Conservation (phyloP, 1,140 invertebrate genomes). For the Ceratitis capitata region DNA sequence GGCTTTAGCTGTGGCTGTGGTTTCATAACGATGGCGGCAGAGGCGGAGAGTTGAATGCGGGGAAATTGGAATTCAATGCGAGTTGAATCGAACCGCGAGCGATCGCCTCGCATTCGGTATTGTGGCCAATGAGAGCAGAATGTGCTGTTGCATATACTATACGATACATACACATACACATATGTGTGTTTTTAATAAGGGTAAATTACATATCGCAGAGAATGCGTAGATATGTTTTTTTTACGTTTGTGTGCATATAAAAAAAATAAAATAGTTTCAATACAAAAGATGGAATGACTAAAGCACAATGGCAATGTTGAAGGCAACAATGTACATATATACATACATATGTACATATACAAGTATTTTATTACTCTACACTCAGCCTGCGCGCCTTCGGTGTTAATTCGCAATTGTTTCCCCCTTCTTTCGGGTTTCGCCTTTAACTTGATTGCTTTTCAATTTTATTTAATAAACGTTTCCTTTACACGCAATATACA, state of each 20-base stretch:
- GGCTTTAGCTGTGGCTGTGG: no score
- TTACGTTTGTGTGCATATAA: background rate
- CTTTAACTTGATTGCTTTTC: slow-evolving; percentile 6
- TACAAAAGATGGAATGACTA: background rate
- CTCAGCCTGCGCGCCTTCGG: background rate
- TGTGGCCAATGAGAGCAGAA: slow-evolving; percentile 22
- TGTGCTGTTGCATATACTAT: slow-evolving; percentile 1
- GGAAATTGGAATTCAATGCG: slow-evolving; percentile 35
- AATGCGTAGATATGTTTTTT: background rate
- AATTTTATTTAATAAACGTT: background rate
- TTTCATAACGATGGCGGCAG: background rate
- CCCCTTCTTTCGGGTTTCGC: background rate
- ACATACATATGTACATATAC: background rate
- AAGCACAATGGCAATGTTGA: slow-evolving; percentile 21
- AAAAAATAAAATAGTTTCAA: slow-evolving; percentile 3
- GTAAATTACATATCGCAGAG: background rate
- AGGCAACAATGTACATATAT: slow-evolving; percentile 15
- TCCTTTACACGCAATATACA: background rate
- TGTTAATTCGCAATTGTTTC: slow-evolving; percentile 7
- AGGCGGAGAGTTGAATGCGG: background rate
- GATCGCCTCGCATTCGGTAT: background rate
- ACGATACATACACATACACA: no score
- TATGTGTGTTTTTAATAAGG: background rate
- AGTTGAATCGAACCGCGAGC: slow-evolving; percentile 33
- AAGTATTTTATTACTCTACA: background rate